Evolutionary conservation across 2,113 vertebrate genomes (phyloP), one percentile per base, ranked within the genome.

Genomic region (Engraulis encrasicolus): DNA sequence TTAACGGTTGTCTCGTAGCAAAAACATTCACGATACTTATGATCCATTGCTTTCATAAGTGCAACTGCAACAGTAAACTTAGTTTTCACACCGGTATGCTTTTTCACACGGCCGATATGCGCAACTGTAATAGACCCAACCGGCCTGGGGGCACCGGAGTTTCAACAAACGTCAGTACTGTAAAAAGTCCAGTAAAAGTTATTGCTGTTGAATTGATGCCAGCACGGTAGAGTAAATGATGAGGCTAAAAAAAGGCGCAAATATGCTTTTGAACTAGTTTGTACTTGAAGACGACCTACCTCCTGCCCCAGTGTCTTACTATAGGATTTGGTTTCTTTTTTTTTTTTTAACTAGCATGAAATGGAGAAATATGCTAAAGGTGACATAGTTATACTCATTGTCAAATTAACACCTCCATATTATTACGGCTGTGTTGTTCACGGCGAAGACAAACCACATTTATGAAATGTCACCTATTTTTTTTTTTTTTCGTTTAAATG

Each of bases 251-350:
- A 82, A 82, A 31, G 66, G 17, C 77, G 78, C 45, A 81, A 81
- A 85, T 89, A 90, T 82, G 91, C 84, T 92, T 94, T 94, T 94
- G 92, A 94, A 94, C 94, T 91, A 93, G 94, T 94, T 92, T 90
- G 88, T 91, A 89, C 94, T 93, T 91, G 94, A 85, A 89, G 88
- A 85, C 91, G 90, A 91, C 85, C 89, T 91, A 0, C 89, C 91
- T 93, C 54, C 88, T 91, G 90, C 91, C 88, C 91, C 90, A 82
- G 89, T 92, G 90, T 89, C 91, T 89, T 88, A 87, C 92, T 92
- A 90, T 92, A 92, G 89, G 92, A 87, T 89, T 91, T n/a, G n/a
- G n/a, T n/a, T n/a, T n/a, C n/a, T n/a, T 91, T 89, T 89, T 85
- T 88, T 61, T 89, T 89, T 85, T 88, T 61, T 23, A 61, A 71